phyloP scores from a whole-genome alignment of 2,888 invertebrate genomes.

The Catocala fraxini region DNA sequence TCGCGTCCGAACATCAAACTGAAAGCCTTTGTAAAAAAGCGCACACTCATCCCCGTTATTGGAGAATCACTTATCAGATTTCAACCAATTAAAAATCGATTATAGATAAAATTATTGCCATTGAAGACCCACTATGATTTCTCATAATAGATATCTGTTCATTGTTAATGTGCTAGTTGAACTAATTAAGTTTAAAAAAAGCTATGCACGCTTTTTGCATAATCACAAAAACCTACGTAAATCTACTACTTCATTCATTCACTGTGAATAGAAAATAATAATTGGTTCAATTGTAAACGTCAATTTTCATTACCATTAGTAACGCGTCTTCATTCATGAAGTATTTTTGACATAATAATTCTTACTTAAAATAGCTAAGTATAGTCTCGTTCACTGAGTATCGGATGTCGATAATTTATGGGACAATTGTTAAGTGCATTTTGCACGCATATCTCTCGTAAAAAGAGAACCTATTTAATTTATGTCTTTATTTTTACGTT shows the following conservation, averaged over 20 bases:
- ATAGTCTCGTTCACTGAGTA: slow-evolving; percentile 39
- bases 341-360: slow-evolving; percentile 34
- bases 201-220: no score
- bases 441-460: slow-evolving; percentile 40
- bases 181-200: background rate
- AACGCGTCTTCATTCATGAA: slow-evolving; percentile 27
- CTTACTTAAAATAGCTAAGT: slow-evolving; percentile 30
- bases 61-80: slow-evolving; percentile 46
- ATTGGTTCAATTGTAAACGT: slow-evolving; percentile 15
- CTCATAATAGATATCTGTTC: slow-evolving; percentile 7
- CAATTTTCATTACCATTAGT: slow-evolving; percentile 23
- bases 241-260: background rate
- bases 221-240: no score
- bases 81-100: slow-evolving; percentile 44
- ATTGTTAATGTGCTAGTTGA: slow-evolving; percentile 5
- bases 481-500: slow-evolving; percentile 47
- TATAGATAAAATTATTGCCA: slow-evolving; percentile 35
- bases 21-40: slow-evolving; percentile 30
- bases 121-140: slow-evolving; percentile 12
- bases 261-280: background rate
- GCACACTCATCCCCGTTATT: slow-evolving; percentile 44
- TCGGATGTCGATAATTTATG: slow-evolving; percentile 48
- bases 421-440: slow-evolving; percentile 48
- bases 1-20: slow-evolving; percentile 31
- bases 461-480: slow-evolving; percentile 36